phyloP scores from a whole-genome alignment of 2,888 invertebrate species.

The Xanthorhoe designata region DNA sequence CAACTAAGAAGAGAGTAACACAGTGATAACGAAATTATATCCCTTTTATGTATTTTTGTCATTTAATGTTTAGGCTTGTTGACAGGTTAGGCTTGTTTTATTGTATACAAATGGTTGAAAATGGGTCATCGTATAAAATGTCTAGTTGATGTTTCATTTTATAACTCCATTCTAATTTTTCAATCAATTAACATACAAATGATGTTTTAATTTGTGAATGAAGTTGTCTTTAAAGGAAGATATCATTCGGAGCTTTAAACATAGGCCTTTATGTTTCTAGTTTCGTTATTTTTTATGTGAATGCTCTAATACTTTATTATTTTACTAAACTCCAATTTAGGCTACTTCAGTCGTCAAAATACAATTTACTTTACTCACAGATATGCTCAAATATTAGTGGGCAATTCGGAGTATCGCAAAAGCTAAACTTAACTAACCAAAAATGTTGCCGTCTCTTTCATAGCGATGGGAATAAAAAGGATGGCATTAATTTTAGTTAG shows the following conservation, averaged over 20 bases:
- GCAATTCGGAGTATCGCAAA: too few species aligned
- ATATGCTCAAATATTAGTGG: too few species aligned
- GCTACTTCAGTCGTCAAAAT: background rate
- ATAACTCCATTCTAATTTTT: background rate
- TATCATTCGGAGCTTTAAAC: background rate
- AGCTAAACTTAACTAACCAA: too few species aligned
- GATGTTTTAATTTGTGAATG: background rate
- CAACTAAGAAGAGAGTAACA: background rate
- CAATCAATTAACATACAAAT: background rate
- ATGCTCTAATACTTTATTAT: too few species aligned
- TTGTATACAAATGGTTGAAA: background rate
- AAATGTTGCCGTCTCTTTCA: too few species aligned
- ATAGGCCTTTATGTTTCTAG: background rate
- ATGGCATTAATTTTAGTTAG: too few species aligned
- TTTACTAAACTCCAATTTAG: too few species aligned
- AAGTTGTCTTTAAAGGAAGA: background rate
- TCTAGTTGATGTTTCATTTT: background rate
- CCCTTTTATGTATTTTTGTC: background rate
- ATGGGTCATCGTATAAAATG: background rate
- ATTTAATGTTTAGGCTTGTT: too few species aligned
- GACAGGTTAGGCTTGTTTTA: background rate
- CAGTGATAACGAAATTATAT: too few species aligned
- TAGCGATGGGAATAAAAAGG: too few species aligned
- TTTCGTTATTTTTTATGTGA: too few species aligned
- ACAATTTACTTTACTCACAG: background rate